Base-by-base conservation (phyloP, 2,113 vertebrate species). In the Piaya cayana region DNA sequence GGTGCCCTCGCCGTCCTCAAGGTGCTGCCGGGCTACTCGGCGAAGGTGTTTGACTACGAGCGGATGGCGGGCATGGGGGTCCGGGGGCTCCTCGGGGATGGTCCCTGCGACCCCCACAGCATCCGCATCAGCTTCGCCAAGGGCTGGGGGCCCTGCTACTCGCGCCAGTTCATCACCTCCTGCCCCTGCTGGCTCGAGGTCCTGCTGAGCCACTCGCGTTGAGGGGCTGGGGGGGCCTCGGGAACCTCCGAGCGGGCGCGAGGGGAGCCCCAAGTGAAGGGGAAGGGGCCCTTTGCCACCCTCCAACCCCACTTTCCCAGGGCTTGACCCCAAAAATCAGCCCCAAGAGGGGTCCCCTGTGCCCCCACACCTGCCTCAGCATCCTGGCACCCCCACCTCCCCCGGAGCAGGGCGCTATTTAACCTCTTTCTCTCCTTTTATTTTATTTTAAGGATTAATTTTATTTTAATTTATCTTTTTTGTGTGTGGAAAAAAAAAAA, bases 141-240 rank as follows among this genome's bases (percentile, higher is more conserved):
- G 72, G 97, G 97, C 13, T 98, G 97, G 97, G 97, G 97, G 12
- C 94, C 94, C 19, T 92, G 92, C 39, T 98, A 97, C 74, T 97
- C 97, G 9, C 91, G 97, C 18, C 96, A 95, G 52, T 98, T 96
- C 62, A 96, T 98, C 84, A 97, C 97, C 60, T 97, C 97, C 56
- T 98, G 97, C 62, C 97, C 97, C 0, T 98, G 97, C 68, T 98
- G 97, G 97, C 75, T 98, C 26, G 97, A 98, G 88, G 94, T 98
- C 6, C 89, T 98, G 68, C 83, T 98, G 23, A 90, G 39, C 67
- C 56, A 17, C 15, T 90, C 78, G 0, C 4, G 4, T 87, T 96
- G 87, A 97, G 39, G 25, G 50, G 50, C 25, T 5, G 32, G 7
- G n/a, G 47, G 39, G 47, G 21, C 23, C 8, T 50, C 27, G 21